phyloP scores from a whole-genome alignment of 2,888 invertebrate genomes.

The Volucella zonaria region DNA sequence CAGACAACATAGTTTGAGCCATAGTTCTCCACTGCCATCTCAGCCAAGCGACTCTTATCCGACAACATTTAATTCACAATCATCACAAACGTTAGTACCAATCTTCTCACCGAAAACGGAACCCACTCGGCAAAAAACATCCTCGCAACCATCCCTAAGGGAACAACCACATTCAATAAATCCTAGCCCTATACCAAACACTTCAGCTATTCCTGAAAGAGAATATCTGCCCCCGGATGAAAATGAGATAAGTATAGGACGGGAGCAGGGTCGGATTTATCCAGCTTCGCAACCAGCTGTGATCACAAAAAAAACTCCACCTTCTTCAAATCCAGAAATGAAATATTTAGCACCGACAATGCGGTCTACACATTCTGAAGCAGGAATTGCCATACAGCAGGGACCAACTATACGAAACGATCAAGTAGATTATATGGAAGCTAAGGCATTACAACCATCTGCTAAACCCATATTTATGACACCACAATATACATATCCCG shows the following conservation, averaged over 20 bases:
- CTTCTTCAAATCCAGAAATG: slow-evolving; percentile 24
- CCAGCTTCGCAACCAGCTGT: slow-evolving; percentile 16
- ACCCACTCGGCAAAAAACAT: slow-evolving; percentile 16
- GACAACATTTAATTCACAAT: slow-evolving; percentile 40
- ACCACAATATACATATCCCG: slow-evolving; percentile 26
- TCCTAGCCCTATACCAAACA: slow-evolving; percentile 24
- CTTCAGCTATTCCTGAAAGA: slow-evolving; percentile 22
- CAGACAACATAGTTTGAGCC: slow-evolving; percentile 36
- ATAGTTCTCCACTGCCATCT: slow-evolving; percentile 40
- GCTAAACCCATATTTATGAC: slow-evolving; percentile 57
- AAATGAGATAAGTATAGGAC: slow-evolving; percentile 46
- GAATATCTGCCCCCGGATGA: slow-evolving; percentile 51
- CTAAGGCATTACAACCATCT: slow-evolving; percentile 31
- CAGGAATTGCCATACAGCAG: background rate
- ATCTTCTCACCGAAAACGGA: slow-evolving; percentile 43
- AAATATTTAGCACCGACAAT: background rate
- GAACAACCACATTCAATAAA: slow-evolving; percentile 22
- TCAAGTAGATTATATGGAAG: slow-evolving; percentile 55
- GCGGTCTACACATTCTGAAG: slow-evolving; percentile 1
- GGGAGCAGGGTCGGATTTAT: slow-evolving; percentile 5
- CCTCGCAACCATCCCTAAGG: slow-evolving; percentile 21
- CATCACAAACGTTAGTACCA: slow-evolving; percentile 33
- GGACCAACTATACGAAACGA: slow-evolving; percentile 32
- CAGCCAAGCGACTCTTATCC: slow-evolving; percentile 45
- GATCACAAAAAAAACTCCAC: slow-evolving; percentile 36